Conservation (phyloP, 64 coral and sea anemone species). For the Cladopsammia gracilis region DNA sequence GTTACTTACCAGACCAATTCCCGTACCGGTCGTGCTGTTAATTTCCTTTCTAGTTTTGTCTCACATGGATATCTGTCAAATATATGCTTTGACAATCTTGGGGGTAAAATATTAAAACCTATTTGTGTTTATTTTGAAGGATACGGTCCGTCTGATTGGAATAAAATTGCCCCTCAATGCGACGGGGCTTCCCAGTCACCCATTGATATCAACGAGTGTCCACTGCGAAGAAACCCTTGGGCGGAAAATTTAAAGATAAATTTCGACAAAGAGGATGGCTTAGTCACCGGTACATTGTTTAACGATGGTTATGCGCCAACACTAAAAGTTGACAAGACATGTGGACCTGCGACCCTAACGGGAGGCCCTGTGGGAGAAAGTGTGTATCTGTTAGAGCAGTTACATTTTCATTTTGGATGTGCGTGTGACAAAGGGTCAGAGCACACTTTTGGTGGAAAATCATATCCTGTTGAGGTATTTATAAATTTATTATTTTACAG, state of each 20-base stretch:
- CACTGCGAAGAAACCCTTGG: background rate
- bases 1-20: no score
- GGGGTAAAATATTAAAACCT: no score
- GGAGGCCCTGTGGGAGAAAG: background rate
- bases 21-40: no score
- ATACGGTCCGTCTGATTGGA: background rate
- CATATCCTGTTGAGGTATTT: conserved; percentile 43
- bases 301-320: conserved; percentile 21
- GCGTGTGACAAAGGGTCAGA: conserved; percentile 19
- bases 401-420: conserved; percentile 50
- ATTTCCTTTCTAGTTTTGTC: no score
- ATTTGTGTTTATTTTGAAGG: background rate
- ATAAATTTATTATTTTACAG: background rate
- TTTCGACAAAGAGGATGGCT: background rate
- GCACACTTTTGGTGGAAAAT: conserved; percentile 1
- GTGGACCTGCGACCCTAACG: background rate
- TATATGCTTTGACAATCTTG: no score
- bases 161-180: background rate
- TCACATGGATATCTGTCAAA: no score
- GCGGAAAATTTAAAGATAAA: background rate
- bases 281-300: background rate
- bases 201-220: background rate
- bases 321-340: background rate
- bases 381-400: background rate
- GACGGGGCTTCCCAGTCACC: conserved; percentile 22